Percentiles rank a stretch among this genome's conserved stretches.
phyloP scores from a whole-genome alignment of 2,888 invertebrate genomes.

The Epistrophella euchroma region DNA sequence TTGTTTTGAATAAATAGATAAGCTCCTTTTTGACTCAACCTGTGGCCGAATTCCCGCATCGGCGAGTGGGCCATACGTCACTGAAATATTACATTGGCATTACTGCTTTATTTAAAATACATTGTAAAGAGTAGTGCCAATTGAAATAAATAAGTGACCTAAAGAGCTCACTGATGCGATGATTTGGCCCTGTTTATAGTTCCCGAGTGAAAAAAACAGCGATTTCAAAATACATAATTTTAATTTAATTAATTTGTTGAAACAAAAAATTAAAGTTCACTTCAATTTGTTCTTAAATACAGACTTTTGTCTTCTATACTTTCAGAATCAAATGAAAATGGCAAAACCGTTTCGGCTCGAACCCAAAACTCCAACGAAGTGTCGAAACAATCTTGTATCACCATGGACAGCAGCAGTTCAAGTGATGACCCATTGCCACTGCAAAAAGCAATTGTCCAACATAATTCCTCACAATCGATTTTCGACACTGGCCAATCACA shows the following conservation, averaged over 20 bases:
- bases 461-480: constrained; percentile 66
- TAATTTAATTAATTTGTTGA: background rate
- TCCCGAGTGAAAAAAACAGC: too few relatives aligned
- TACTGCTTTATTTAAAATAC: too few relatives aligned
- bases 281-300: background rate
- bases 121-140: too few relatives aligned
- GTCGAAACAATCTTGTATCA: constrained; percentile 58
- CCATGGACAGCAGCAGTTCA: constrained; percentile 61
- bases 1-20: too few relatives aligned
- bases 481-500: constrained; percentile 78
- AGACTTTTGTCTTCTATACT: constrained; percentile 44
- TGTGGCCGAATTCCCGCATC: too few relatives aligned
- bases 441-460: constrained; percentile 73
- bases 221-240: too few relatives aligned
- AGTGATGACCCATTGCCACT: constrained; percentile 55
- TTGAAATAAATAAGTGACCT: too few relatives aligned
- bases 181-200: too few relatives aligned
- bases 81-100: too few relatives aligned
- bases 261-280: background rate
- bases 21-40: too few relatives aligned
- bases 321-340: constrained; percentile 77
- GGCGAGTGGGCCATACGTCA: too few relatives aligned
- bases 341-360: constrained; percentile 63
- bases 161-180: too few relatives aligned
- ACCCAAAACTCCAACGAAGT: constrained; percentile 56